Evolutionary conservation across 2,113 vertebrate genomes (phyloP), one percentile per base, ranked within the genome.

Genomic region (Myiagra hebetior): DNA sequence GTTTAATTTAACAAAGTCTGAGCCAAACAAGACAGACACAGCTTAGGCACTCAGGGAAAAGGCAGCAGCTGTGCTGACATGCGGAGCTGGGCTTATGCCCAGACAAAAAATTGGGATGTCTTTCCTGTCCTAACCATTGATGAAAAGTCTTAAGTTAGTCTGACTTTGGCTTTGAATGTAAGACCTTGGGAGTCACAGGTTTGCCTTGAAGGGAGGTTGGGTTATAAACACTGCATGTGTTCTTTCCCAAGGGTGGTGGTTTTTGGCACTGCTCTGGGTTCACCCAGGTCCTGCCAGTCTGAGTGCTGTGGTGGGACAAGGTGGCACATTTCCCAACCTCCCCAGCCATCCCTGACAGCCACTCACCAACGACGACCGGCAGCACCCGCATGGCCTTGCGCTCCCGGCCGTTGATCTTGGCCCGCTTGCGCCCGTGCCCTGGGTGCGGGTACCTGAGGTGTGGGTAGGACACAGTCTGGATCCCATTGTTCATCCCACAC

Each of bases 351-450:
- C 21, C 87, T 18, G 4, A 2, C 13, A 18, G n/a, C 62, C 70
- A 98, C 99, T 98, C 95, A 99, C 99, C 99, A 5, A 99, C 99
- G 0, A 99, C 99, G 1, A 99, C 98, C 0, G 99, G 99, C 42
- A 99, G 98, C 68, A 99, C 99, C 95, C 96, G 98, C 99, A 99
- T 99, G 23, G 99, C 99, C 81, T 99, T 99, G 95, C 98, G 98
- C 97, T 99, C 99, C 57, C 99, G 95, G 79, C 98, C 97, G 1
- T 99, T 98, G 97, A 99, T 99, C 97, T 99, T 99, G 75, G 98
- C 98, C 8, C 96, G 96, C 73, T 98, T 98, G 95, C 56, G 98
- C 37, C 88, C 15, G 52, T 65, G 85, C n/a, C 87, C 92, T 8
- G 53, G 95, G 30, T 49, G 95, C 4, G 78, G 86, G 84, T 98